phyloP scores from a whole-genome alignment of 2,113 vertebrate species.

The Triplophysa rosa region DNA sequence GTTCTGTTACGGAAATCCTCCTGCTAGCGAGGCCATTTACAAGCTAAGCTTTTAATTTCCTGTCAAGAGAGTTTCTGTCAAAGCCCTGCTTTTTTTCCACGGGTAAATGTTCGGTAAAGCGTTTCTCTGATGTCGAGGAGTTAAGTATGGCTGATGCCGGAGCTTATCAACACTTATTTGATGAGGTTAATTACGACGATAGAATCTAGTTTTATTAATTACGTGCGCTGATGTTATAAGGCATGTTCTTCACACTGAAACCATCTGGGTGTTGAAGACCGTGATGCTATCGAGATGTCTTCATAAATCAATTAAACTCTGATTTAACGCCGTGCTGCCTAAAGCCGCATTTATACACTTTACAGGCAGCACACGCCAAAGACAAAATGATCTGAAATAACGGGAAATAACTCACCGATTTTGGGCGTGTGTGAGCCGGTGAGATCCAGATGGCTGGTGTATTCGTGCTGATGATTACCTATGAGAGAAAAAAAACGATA shows the following conservation, averaged over 20 bases:
- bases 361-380: background rate
- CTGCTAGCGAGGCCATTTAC: slow-evolving; percentile 46
- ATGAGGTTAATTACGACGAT: slow-evolving; percentile 26
- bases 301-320: slow-evolving; percentile 30
- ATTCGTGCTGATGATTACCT: slow-evolving; percentile 91
- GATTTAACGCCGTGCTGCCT: background rate
- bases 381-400: background rate
- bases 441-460: slow-evolving; percentile 89
- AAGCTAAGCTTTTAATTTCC: slow-evolving; percentile 59
- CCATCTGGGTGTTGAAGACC: slow-evolving; percentile 7
- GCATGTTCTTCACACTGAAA: background rate
- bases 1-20: slow-evolving; percentile 56
- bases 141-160: slow-evolving; percentile 7
- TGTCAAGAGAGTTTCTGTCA: slow-evolving; percentile 43
- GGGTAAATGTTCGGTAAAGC: slow-evolving; percentile 34
- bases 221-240: background rate
- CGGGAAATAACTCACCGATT: slow-evolving; percentile 80
- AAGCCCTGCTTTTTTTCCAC: slow-evolving; percentile 41
- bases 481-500: slow-evolving; percentile 55
- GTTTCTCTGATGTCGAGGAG: slow-evolving; percentile 1
- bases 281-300: slow-evolving; percentile 1
- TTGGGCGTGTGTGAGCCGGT: slow-evolving; percentile 85
- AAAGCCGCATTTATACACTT: background rate
- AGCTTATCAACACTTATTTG: slow-evolving; percentile 24
- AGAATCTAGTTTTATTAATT: slow-evolving; percentile 28